phyloP scores from a whole-genome alignment of 1,140 invertebrate genomes.

The Leptopilina clavipes region DNA sequence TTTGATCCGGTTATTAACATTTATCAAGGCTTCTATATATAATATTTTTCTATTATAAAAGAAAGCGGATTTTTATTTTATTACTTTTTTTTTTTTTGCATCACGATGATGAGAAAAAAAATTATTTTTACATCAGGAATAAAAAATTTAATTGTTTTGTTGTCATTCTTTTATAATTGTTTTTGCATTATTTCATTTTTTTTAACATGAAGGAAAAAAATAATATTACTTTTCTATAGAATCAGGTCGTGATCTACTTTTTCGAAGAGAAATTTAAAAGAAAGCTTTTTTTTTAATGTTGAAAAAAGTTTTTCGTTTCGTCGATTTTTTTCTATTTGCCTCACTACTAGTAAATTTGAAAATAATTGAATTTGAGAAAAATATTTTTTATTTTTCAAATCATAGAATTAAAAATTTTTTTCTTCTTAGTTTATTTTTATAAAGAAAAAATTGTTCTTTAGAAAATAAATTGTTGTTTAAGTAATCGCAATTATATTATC shows the following conservation, averaged over 20 bases:
- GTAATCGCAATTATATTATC: neutral
- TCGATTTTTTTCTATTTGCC: too few species aligned
- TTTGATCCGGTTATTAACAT: slow-evolving; percentile 33
- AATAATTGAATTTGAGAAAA: too few species aligned
- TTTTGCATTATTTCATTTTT: too few species aligned
- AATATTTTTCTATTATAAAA: neutral
- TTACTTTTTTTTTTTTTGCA: too few species aligned
- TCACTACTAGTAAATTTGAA: too few species aligned
- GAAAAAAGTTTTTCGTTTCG: too few species aligned
- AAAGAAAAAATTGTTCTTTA: too few species aligned
- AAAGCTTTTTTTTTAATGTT: neutral
- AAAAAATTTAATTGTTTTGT: neutral
- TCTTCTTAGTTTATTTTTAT: neutral
- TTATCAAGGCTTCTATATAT: neutral
- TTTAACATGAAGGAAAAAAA: neutral
- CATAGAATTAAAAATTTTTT: too few species aligned
- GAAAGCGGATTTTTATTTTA: too few species aligned
- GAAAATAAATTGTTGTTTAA: neutral
- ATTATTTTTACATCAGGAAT: neutral
- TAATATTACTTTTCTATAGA: neutral
- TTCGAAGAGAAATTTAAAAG: neutral
- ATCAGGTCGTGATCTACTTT: slow-evolving; percentile 20
- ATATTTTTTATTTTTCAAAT: too few species aligned
- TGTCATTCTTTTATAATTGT: neutral
- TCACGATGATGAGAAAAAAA: neutral